Evolutionary conservation across 2,797 vertebrate genomes (phyloP), one percentile per base, ranked within the genome.

Genomic region (Gallirallus australis): DNA sequence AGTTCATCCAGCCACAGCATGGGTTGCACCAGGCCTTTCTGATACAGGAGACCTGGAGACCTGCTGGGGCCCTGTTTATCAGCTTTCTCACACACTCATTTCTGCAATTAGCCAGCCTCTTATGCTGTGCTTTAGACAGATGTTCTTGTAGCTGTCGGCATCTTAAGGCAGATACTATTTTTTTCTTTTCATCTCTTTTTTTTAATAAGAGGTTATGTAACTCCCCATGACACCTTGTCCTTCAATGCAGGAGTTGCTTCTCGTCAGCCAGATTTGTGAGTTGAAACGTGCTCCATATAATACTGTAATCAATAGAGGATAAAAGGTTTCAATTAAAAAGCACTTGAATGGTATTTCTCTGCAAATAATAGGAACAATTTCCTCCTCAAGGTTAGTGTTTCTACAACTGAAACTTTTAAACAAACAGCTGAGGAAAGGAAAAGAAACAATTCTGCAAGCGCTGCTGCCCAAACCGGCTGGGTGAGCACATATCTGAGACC

Each of bases 331-430:
- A 63, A 68, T 94, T 80, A 83, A 96, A 95, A 20, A 86, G 16
- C 37, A 61, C 88, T 94, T 82, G 63, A 94, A 84, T 4, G 5
- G 8, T 24, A 56, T 71, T 82, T 82, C 45, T 96, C 60, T 85
- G 35, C n/a, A 90, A 90, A 91, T 83, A 77, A 81, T 73, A 78
- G 79, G 82, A 94, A 90, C 56, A 40, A 76, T 72, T 94, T 89
- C 30, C 37, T 95, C 72, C 61, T 93, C 68, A 76, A 78, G 35
- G 37, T 70, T 75, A 76, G 25, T 78, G n/a, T 64, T 90, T 70
- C 48, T 69, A 8, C 68, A 47, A 6, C 2, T 61, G 40, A 48
- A 96, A 86, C 68, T 73, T 96, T 15, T 13, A 54, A 86, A 68
- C 77, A 86, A 90, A 61, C 28, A 79, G 11, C 37, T 4, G 27